Base-by-base conservation (phyloP, 2,888 invertebrate genomes). In the Choreutis nemorana region DNA sequence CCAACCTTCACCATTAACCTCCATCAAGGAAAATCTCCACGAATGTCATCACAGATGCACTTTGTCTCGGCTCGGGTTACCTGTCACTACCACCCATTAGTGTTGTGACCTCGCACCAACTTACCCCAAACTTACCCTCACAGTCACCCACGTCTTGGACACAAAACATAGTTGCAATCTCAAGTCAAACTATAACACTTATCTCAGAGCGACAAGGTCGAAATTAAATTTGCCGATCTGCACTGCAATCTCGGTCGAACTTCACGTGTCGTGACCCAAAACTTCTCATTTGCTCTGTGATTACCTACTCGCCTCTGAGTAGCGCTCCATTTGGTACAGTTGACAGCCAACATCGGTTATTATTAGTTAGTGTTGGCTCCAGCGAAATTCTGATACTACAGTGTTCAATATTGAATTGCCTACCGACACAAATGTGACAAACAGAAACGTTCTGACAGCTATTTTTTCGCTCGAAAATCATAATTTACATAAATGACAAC, bases 1-100 rank as follows among this genome's bases (percentile, higher is more conserved):
- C 5, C 26, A 28, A 30, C 31, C 23, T 32, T 27, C 31, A 26
- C 53, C 51, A 60, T 60, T 62, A 59, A 52, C 55, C 48, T 48
- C 45, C 44, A 45, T 53, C 52, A 50, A 42, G 46, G 38, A 38
- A 47, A 42, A 42, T 39, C 37, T 32, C 30, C 40, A 41, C 44
- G 41, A 45, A 50, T 45, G 50, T 48, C 53, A 52, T 45, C 46
- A 48, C 48, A 55, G 60, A 60, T 77, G 77, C 77, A 77, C 77
- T 77, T 72, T 72, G 70, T 67, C 64, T 62, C 45, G 30, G 64
- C 62, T 77, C 75, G 47, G 53, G 52, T 78, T 78, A 77, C 78
- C 72, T 77, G 77, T 72, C 75, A 64, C 55, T 48, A 51, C 39
- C 66, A 62, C 55, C 73, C 72, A 77, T 78, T 78, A 78, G 67